A percentile compares a stretch with the other conserved stretches of the same genome.
phyloP scores from a whole-genome alignment of 2,797 vertebrate genomes.

The Phataginus tricuspis region DNA sequence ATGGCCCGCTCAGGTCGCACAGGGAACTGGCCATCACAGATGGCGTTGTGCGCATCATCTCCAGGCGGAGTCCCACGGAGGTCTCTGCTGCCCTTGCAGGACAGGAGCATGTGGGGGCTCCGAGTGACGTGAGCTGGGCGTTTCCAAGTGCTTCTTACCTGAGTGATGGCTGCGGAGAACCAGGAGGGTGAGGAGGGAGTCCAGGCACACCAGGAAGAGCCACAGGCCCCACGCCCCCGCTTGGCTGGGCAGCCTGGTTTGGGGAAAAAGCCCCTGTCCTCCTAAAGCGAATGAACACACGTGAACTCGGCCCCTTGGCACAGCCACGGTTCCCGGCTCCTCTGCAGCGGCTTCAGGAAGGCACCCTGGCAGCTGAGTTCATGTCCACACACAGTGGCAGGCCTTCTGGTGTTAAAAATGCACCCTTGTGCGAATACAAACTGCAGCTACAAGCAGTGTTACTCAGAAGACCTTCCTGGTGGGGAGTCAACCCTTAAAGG shows the following conservation, averaged over 20 bases:
- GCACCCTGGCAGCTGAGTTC: background rate
- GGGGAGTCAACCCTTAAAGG: background rate
- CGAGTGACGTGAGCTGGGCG: fast-evolving
- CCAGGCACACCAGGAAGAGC: background rate
- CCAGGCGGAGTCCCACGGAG: no score
- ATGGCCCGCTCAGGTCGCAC: no score
- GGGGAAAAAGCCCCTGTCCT: background rate
- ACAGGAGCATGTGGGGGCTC: fast-evolving
- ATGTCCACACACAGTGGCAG: fast-evolving
- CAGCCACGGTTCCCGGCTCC: no score
- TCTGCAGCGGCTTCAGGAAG: fast-evolving
- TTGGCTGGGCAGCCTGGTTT: fast-evolving
- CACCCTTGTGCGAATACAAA: background rate
- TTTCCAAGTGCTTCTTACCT: fast-evolving
- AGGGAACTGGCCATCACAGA: fast-evolving
- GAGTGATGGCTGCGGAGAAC: background rate
- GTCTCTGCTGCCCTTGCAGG: background rate
- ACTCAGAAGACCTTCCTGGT: background rate
- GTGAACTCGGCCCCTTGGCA: fast-evolving
- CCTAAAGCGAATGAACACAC: fast-evolving
- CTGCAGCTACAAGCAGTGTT: background rate
- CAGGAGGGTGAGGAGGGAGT: background rate
- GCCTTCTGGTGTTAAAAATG: background rate
- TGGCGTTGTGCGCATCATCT: fast-evolving
- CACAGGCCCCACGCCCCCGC: background rate